Evolutionary conservation across 2,888 invertebrate species (phyloP), one percentile per base, ranked within the genome.

Genomic region (Liopterus haemorrhoidalis): DNA sequence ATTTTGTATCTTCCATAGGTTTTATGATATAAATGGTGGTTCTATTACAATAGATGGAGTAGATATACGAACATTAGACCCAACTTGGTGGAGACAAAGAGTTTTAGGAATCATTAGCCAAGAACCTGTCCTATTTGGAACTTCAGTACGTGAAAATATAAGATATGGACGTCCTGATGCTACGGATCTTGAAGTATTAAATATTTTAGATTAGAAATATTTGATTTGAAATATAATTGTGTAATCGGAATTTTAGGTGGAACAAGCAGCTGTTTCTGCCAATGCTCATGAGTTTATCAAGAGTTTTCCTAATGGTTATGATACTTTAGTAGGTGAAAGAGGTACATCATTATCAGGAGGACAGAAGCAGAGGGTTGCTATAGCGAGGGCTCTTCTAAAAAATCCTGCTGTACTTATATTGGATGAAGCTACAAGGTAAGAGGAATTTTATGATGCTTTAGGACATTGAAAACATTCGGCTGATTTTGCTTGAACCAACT

Each of bases 371-470:
- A 72, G 96, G 53, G 85, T 96, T 49, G 95, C 95, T 1, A 95
- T 97, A 50, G 96, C 96, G 0, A 70, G 96, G 43, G 96, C 96
- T 0, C 74, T 96, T 28, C 69, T 97, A 1, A 96, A 95, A 66
- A 81, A 91, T 63, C 95, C 96, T 0, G 79, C 84, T 2, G 76
- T 93, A 44, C 72, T 96, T 36, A 82, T 93, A 59, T 67, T 96
- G 46, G 96, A 96, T 65, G 96, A 96, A 70, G 95, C 96, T 9
- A 96, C 96, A 1, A 89, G 89, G 89, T 87, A 61, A 41, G n/a
- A n/a, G n/a, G n/a, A n/a, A n/a, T n/a, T n/a, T n/a, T n/a, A n/a
- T n/a, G n/a, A n/a, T n/a, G n/a, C n/a, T n/a, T n/a, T n/a, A n/a
- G n/a, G n/a, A n/a, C n/a, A n/a, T n/a, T n/a, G n/a, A n/a, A n/a